These are phyloP conservation scores for Procavia capensis DNA, from an alignment of 2,113 vertebrate genomes.

Conservation along the genomic window DNA sequence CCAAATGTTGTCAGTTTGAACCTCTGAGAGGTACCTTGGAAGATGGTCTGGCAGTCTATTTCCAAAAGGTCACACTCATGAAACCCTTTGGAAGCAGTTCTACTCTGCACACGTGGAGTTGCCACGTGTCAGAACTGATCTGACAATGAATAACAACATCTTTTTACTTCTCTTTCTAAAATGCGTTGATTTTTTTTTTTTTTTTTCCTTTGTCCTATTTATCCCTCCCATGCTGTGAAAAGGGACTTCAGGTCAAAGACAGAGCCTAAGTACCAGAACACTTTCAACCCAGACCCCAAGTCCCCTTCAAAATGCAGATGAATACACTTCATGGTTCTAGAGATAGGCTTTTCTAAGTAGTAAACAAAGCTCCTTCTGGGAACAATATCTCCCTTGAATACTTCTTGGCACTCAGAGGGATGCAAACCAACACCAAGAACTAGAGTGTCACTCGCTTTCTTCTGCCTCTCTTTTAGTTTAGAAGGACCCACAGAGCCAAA, in stretches of 20 bases:
- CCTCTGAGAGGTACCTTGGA: background rate
- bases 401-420: background rate
- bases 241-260: background rate
- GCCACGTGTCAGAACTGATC: background rate
- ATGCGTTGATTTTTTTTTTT: background rate
- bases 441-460: background rate
- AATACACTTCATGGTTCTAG: background rate
- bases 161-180: background rate
- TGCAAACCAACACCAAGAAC: background rate
- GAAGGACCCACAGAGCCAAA: background rate
- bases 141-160: background rate
- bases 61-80: background rate
- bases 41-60: too few relatives aligned
- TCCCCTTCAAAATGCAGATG: rapidly evolving
- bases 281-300: background rate
- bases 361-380: background rate
- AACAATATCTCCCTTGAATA: rapidly evolving
- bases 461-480: background rate
- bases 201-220: too few relatives aligned
- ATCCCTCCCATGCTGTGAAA: background rate
- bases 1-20: background rate
- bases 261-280: rapidly evolving
- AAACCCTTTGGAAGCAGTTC: background rate
- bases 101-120: background rate
- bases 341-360: background rate